Evolutionary conservation across 2,113 vertebrate genomes (phyloP), one percentile per base, ranked within the genome.

Genomic region (Grus americana): DNA sequence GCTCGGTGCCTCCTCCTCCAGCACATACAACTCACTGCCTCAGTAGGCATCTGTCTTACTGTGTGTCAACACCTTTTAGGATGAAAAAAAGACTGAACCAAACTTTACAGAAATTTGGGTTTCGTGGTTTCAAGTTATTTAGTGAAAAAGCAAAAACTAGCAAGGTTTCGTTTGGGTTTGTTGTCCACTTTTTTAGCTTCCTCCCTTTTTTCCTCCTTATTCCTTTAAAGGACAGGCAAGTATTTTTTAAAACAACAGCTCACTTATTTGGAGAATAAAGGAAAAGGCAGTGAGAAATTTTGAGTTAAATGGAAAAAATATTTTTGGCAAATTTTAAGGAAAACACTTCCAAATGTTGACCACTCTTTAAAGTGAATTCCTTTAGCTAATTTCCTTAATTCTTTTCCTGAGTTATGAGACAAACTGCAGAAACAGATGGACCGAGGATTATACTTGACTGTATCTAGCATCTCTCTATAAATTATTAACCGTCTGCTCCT

Each of bases 361-460:
- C 44, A n/a, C 22, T 49, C 83, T 87, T 92, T 49, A 68, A 92
- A 96, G 44, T 87, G 13, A 95, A 82, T 90, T 94, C 61, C 15
- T 80, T 73, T 36, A 83, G 19, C 52, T 94, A 74, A 79, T 90
- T 92, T 83, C 59, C 32, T 78, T 79, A 89, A 59, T 75, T 87
- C 5, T 85, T 86, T 44, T 61, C 68, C 52, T 75, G 40, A 65
- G 26, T 68, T 92, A 82, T 1, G 12, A 93, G 58, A 57, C 58
- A 74, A 93, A 57, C 21, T 86, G 30, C 20, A 90, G 66, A 93
- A 89, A 82, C 47, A 85, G 79, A 82, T 71, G 80, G 40, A 82
- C 8, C 1, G 4, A 79, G 34, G 40, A 46, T 42, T 76, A 58
- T 44, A 72, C 50, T 82, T 73, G 22, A 44, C 23, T 38, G 10